Base-by-base conservation (phyloP, 2,888 invertebrate genomes). In the Aphelenchoides bicaudatus region DNA sequence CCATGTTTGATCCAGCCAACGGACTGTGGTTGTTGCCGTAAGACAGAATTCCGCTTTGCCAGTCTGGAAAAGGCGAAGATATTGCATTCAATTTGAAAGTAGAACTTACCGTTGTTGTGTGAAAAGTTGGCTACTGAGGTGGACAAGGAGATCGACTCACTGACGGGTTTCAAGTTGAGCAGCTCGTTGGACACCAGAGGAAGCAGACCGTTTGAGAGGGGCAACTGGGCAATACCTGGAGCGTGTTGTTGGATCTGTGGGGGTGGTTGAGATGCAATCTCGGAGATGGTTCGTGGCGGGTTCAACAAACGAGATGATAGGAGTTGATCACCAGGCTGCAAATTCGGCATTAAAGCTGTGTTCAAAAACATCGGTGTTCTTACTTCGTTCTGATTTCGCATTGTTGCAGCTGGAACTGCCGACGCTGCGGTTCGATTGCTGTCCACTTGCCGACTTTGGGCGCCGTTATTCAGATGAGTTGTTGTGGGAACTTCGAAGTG, bases 1-100 rank as follows among this genome's bases (percentile, higher is more conserved):
- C 39, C 29, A 25, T 25, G 29, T 38, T 56, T 29, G 25, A 58
- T 27, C 21, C 43, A n/a, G 67, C 57, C 58, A 62, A 56, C 51
- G 67, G 65, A 56, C 38, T 46, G 19, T 70, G 71, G 34, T 63
- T 63, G 21, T 64, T 63, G 50, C 64, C 67, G 60, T 73, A 73
- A 10, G 62, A 68, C 6, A 72, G 59, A 37, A 70, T 55, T 19
- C 39, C 39, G 13, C 56, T 19, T 16, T 34, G 23, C 60, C 60
- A 60, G 28, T 60, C 60, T 63, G 38, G 54, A 63, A 49, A 10
- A 2, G 16, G 10, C 19, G n/a, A 10, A 54, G 27, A 28, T 39
- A 21, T 46, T 13, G 21, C 19, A 34, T 30, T n/a, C n/a, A n/a
- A n/a, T n/a, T 2, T 25, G 23, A 34, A n/a, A 37, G 21, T 31